Conservation (phyloP, 1,140 invertebrate genomes). For the Parapsyche elsis region DNA sequence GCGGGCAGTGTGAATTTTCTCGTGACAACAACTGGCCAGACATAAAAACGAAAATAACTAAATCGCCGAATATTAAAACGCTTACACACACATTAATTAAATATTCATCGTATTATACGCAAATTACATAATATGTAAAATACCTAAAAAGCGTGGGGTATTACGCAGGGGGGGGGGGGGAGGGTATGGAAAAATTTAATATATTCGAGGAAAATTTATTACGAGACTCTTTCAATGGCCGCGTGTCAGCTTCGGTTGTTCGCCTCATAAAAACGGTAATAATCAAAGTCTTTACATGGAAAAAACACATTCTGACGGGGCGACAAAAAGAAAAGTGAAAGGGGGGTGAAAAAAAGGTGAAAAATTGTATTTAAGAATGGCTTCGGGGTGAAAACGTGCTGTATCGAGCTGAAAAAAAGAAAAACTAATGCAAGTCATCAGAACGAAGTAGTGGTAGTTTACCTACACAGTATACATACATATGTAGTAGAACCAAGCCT, state of each 20-base stretch:
- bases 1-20: no score
- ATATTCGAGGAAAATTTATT: slow-evolving; percentile 16
- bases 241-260: slow-evolving; percentile 8
- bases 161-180: neutral
- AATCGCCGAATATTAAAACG: neutral
- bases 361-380: slow-evolving; percentile 20
- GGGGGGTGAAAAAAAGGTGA: neutral
- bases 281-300: slow-evolving; percentile 12
- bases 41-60: no score
- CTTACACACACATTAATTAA: neutral
- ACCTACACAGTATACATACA: no score
- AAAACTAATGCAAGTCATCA: slow-evolving; percentile 32
- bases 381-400: neutral
- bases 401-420: neutral
- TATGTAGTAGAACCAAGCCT: neutral
- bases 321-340: slow-evolving; percentile 22
- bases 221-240: slow-evolving; percentile 9
- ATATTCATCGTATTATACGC: slow-evolving; percentile 20
- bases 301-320: neutral
- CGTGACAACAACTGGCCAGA: no score
- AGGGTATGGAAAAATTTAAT: neutral
- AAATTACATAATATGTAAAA: slow-evolving; percentile 4
- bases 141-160: neutral
- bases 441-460: neutral
- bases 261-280: slow-evolving; percentile 18